phyloP scores from a whole-genome alignment of 2,888 invertebrate species.

The Ypsolopha sequella region DNA sequence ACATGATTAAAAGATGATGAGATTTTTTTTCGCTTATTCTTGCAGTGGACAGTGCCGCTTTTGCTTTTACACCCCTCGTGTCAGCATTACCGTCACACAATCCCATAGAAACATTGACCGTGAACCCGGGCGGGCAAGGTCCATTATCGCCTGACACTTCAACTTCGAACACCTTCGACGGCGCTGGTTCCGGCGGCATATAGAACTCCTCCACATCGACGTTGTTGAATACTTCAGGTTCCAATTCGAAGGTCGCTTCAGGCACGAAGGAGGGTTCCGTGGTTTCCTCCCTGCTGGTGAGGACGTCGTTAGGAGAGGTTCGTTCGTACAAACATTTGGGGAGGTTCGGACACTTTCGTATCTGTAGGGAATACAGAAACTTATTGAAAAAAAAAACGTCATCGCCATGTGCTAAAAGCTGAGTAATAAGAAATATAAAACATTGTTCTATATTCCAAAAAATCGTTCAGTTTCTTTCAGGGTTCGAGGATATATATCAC shows the following conservation, averaged over 20 bases:
- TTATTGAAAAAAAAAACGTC: too few relatives aligned
- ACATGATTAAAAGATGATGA: too few relatives aligned
- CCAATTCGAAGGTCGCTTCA: conserved; percentile 41
- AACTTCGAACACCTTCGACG: background rate
- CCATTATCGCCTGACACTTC: background rate
- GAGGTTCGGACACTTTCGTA: conserved; percentile 39
- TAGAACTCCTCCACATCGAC: background rate
- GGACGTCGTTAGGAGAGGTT: conserved; percentile 19
- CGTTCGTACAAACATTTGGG: conserved; percentile 25
- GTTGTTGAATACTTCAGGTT: conserved; percentile 22
- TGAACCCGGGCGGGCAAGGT: background rate
- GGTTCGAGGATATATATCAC: too few relatives aligned
- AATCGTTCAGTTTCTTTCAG: too few relatives aligned
- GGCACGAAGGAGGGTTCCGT: conserved; percentile 25
- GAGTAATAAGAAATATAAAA: too few relatives aligned
- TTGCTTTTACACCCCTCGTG: too few relatives aligned
- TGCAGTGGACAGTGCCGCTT: too few relatives aligned
- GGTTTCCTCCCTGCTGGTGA: conserved; percentile 16
- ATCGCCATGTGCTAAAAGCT: conserved; percentile 13
- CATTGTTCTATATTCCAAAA: too few relatives aligned
- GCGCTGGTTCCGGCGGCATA: background rate
- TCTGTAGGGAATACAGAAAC: conserved; percentile 27
- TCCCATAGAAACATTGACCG: background rate
- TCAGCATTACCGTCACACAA: conserved; percentile 3
- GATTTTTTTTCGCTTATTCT: too few relatives aligned